phyloP scores from a whole-genome alignment of 2,888 invertebrate species.

The Malthinus flaveolus region DNA sequence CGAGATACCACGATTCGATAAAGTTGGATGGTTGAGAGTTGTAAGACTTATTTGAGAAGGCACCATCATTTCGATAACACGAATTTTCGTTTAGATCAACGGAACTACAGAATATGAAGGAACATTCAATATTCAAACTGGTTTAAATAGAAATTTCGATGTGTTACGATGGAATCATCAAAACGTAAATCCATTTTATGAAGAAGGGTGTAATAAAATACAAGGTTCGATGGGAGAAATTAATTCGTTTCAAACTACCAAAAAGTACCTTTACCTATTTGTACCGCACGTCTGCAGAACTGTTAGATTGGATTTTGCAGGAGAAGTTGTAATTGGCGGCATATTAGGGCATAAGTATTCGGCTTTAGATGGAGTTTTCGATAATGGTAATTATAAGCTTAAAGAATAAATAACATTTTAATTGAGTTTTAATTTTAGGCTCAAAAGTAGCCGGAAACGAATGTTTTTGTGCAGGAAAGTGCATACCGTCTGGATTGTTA shows the following conservation, averaged over 20 bases:
- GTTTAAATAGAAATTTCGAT: slow-evolving; percentile 69
- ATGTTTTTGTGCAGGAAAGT: slow-evolving; percentile 73
- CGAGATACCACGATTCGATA: slow-evolving; percentile 64
- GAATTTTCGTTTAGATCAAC: slow-evolving; percentile 69
- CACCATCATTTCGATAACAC: slow-evolving; percentile 56
- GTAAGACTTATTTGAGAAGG: slow-evolving; percentile 70
- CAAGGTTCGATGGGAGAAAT: slow-evolving; percentile 80
- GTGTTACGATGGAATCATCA: slow-evolving; percentile 73
- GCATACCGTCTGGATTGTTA: slow-evolving; percentile 69
- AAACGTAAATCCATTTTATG: slow-evolving; percentile 58
- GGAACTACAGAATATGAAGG: slow-evolving; percentile 73
- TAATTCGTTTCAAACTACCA: slow-evolving; percentile 67
- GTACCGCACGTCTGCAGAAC: slow-evolving; percentile 76
- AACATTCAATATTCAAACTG: slow-evolving; percentile 74
- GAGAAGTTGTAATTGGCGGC: slow-evolving; percentile 61
- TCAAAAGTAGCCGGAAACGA: slow-evolving; percentile 59
- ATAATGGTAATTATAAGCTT: slow-evolving; percentile 59
- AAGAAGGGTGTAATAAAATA: slow-evolving; percentile 62
- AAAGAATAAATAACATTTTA: not conserved
- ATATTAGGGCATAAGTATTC: slow-evolving; percentile 69
- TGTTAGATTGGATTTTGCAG: slow-evolving; percentile 64
- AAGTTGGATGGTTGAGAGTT: slow-evolving; percentile 84
- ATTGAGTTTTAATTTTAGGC: slow-evolving; percentile 51
- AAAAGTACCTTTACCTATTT: slow-evolving; percentile 64
- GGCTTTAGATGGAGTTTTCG: slow-evolving; percentile 65